These are phyloP conservation scores for Arrhamphus sclerolepis DNA, from an alignment of 2,797 vertebrate genomes.

Conservation along the genomic window DNA sequence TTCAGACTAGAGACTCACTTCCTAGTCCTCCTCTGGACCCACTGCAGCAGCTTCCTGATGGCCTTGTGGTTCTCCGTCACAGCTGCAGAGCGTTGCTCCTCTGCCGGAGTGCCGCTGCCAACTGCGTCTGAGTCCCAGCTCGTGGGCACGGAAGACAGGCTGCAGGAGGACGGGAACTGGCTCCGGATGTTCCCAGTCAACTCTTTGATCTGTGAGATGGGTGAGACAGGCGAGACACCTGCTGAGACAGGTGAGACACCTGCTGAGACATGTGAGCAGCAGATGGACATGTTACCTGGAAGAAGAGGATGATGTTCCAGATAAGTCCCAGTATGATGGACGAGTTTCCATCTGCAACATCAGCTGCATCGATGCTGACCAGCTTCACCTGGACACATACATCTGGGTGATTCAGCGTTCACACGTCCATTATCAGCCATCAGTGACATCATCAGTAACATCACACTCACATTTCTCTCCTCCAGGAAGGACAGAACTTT, in stretches of 20 bases:
- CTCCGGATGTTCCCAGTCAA: slow-evolving; percentile 95
- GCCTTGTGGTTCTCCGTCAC: slow-evolving; percentile 89
- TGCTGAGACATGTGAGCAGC: too few relatives aligned
- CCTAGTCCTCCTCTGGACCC: slow-evolving; percentile 94
- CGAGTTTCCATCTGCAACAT: slow-evolving; percentile 94
- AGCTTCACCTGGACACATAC: slow-evolving; percentile 87
- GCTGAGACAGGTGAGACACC: too few relatives aligned
- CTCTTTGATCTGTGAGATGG: slow-evolving; percentile 97
- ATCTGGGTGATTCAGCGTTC: too few relatives aligned
- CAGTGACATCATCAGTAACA: too few relatives aligned
- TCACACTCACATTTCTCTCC: slow-evolving; percentile 91
- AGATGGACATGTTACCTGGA: slow-evolving; percentile 84
- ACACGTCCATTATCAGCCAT: too few relatives aligned
- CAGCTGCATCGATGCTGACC: slow-evolving; percentile 94
- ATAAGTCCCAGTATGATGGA: slow-evolving; percentile 96
- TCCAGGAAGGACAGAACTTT: slow-evolving; percentile 94
- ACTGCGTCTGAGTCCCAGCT: slow-evolving; percentile 90
- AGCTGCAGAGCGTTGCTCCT: slow-evolving; percentile 78
- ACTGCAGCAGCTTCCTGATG: slow-evolving; percentile 92
- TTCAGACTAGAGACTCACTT: slow-evolving; percentile 83
- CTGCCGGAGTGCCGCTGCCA: slow-evolving; percentile 83
- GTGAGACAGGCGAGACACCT: background rate
- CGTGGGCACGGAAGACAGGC: slow-evolving; percentile 90
- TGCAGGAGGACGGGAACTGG: slow-evolving; percentile 89
- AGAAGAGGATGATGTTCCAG: slow-evolving; percentile 99